Percentiles rank a stretch among this genome's conserved stretches.
These are phyloP conservation scores for Dendrolimus punctatus DNA, from an alignment of 1,140 invertebrate genomes.

Conservation along the genomic window DNA sequence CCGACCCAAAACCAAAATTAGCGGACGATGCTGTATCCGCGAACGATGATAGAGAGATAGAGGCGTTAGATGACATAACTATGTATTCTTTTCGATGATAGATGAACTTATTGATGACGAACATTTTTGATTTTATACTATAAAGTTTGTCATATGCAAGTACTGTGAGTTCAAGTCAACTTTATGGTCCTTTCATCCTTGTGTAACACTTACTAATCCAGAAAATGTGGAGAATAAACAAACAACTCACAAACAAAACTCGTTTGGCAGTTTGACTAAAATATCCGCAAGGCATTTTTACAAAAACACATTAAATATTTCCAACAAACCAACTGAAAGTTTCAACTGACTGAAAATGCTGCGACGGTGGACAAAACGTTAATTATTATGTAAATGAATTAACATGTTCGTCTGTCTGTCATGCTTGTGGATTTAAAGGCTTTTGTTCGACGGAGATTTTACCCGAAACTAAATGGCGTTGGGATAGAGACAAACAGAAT, in stretches of 20 bases:
- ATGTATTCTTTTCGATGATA: too few species aligned
- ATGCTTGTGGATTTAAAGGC: conserved; percentile 35
- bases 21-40: too few species aligned
- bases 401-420: conserved; percentile 38
- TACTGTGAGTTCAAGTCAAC: too few species aligned
- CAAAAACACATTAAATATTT: conserved; percentile 12
- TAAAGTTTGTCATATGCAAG: too few species aligned
- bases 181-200: too few species aligned
- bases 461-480: conserved; percentile 1
- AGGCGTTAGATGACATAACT: too few species aligned
- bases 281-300: conserved; percentile 58
- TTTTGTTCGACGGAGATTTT: conserved; percentile 24
- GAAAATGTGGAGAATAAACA: too few species aligned
- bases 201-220: too few species aligned
- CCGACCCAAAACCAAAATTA: too few species aligned
- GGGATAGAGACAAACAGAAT: conserved; percentile 1
- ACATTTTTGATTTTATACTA: too few species aligned
- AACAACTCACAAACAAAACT: conserved; percentile 47
- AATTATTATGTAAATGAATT: conserved; percentile 60
- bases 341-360: conserved; percentile 6
- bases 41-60: too few species aligned
- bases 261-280: conserved; percentile 45
- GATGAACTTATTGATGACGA: too few species aligned
- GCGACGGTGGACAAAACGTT: conserved; percentile 2
- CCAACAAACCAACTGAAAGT: conserved; percentile 15